These are phyloP conservation scores for Geodia barretti DNA, from an alignment of 37 sponge, comb jelly and placozoan genomes.

Conservation along the genomic window DNA sequence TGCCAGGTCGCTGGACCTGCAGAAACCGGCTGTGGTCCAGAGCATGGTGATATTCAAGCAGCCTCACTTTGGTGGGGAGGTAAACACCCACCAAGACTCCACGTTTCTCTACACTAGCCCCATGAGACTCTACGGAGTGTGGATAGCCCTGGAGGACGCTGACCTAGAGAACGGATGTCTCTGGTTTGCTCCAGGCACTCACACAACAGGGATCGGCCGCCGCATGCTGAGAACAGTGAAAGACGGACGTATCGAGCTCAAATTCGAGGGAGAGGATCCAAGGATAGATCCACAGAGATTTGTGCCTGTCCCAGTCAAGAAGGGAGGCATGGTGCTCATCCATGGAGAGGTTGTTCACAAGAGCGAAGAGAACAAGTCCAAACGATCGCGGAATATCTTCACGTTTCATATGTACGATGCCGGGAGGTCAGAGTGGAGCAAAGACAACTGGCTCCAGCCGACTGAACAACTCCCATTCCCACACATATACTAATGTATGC, in stretches of 20 bases:
- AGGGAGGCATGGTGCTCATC: slow-evolving; percentile 89
- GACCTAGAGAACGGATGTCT: slow-evolving; percentile 91
- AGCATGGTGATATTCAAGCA: slow-evolving; percentile 99
- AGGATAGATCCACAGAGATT: slow-evolving; percentile 49
- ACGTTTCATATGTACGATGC: slow-evolving; percentile 97
- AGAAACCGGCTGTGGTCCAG: slow-evolving; percentile 82
- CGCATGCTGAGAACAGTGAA: slow-evolving; percentile 42
- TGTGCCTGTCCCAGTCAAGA: slow-evolving; percentile 67
- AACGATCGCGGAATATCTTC: slow-evolving; percentile 87
- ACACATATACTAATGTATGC: slow-evolving; percentile 49
- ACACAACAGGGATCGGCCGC: slow-evolving; percentile 44
- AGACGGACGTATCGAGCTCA: slow-evolving; percentile 26
- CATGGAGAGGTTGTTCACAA: slow-evolving; percentile 94
- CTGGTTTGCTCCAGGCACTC: slow-evolving; percentile 94
- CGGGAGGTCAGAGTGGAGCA: slow-evolving; percentile 76
- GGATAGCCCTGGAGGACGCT: slow-evolving; percentile 98
- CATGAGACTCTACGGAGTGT: slow-evolving; percentile 81
- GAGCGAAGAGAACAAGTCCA: slow-evolving; percentile 74
- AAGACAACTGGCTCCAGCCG: slow-evolving; percentile 95
- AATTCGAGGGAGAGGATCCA: slow-evolving; percentile 50
- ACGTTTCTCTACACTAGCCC: slow-evolving; percentile 90
- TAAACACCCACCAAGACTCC: slow-evolving; percentile 89
- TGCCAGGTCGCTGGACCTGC: slow-evolving; percentile 62
- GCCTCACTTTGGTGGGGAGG: slow-evolving; percentile 73
- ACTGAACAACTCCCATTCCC: slow-evolving; percentile 73